Evolutionary conservation across 2,888 invertebrate species (phyloP), one percentile per base, ranked within the genome.

Genomic region (Colostygia pectinataria): DNA sequence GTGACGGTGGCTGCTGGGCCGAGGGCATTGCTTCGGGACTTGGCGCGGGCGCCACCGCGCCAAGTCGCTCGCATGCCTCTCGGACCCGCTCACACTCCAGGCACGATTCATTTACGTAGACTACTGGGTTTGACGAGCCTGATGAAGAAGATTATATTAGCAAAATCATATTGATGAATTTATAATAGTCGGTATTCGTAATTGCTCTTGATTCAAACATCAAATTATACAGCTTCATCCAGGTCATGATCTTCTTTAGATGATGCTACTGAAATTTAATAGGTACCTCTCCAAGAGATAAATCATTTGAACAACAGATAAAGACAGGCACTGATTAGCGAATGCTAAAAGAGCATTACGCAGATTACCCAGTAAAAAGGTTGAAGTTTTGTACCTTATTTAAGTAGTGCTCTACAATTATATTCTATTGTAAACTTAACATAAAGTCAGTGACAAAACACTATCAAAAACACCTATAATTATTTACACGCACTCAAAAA

Each of bases 51-150:
- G 79, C 77, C 77, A 89, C 79, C 65, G 81, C 66, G 63, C 90
- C 86, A 62, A 90, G 77, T 65, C 89, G 84, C 75, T 84, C 87
- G 77, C 86, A 85, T 53, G 90, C 90, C 55, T 82, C 86, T 51
- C 90, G 86, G 66, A 90, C 83, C 61, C 89, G 77, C 72, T 87
- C 87, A 74, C 90, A 90, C 74, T 89, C 90, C 73, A 85, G 66
- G 66, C 89, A 89, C 67, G 80, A 71, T 66, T 83, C 87, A 76
- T 76, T 86, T 76, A 87, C 83, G 71, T 84, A 90, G 67, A 90
- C 85, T 68, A 85, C 68, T 56, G 83, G 74, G 65, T 80, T 74
- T 66, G 84, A 70, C 63, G 89, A 81, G 72, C 85, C 89, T 88
- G 79, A 38, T 54, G 57, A 68, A 67, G 23, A 60, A 29, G n/a